Percentiles rank a stretch among this genome's conserved stretches.
These are phyloP conservation scores for Tautogolabrus adspersus DNA, from an alignment of 2,113 vertebrate species.

Conservation along the genomic window DNA sequence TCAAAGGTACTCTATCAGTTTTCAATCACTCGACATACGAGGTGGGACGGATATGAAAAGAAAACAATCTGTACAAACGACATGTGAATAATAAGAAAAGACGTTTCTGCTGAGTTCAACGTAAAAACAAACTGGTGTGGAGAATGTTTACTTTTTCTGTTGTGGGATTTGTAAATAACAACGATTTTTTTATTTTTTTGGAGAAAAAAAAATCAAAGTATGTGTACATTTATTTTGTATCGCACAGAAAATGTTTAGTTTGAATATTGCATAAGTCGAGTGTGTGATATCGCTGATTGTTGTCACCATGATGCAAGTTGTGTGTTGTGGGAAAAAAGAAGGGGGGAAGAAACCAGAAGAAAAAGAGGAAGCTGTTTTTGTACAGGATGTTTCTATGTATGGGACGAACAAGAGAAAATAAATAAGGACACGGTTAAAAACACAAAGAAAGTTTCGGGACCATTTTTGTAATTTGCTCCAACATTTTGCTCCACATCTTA, in stretches of 20 bases:
- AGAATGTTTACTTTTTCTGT: constrained; percentile 87
- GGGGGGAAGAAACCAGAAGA: constrained; percentile 70
- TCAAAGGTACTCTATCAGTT: constrained; percentile 57
- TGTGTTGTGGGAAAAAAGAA: constrained; percentile 79
- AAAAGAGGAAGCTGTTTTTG: constrained; percentile 86
- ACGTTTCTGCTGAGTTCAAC: constrained; percentile 77
- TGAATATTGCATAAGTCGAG: constrained; percentile 85
- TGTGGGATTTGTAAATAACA: constrained; percentile 91
- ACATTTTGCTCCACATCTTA: no score
- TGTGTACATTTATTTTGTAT: constrained; percentile 91
- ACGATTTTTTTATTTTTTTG: constrained; percentile 87
- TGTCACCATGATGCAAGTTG: constrained; percentile 86
- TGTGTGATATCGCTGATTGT: constrained; percentile 89
- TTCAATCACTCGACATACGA: constrained; percentile 29
- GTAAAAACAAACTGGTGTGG: constrained; percentile 77
- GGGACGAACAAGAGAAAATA: constrained; percentile 89
- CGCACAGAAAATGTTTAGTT: constrained; percentile 89
- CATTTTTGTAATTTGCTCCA: constrained; percentile 4
- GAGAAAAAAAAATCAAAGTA: constrained; percentile 79
- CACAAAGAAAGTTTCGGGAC: constrained; percentile 13
- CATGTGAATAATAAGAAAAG: constrained; percentile 47
- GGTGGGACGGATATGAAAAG: constrained; percentile 32
- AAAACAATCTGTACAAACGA: constrained; percentile 52
- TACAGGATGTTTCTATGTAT: constrained; percentile 93
- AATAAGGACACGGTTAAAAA: constrained; percentile 78